These are phyloP conservation scores for Drosophila nigromelanica DNA, from an alignment of 1,140 invertebrate species.

Conservation along the genomic window DNA sequence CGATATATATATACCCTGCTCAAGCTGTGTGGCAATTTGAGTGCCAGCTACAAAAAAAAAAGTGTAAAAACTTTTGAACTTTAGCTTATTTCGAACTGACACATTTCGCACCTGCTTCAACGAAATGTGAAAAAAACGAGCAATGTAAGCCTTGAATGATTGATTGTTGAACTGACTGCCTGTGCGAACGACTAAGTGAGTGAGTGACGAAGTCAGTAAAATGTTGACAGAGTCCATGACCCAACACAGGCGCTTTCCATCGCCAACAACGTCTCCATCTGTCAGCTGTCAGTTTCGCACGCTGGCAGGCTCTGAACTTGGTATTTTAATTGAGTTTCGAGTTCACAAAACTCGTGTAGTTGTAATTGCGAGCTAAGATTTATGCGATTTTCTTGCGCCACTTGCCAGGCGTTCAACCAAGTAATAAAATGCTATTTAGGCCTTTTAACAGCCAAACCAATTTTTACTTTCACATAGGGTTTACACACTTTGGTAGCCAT, in stretches of 20 bases:
- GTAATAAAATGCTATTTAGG: background rate
- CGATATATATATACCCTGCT: background rate
- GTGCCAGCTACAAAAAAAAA: constrained; percentile 3
- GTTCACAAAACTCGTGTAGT: constrained; percentile 40
- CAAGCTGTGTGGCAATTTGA: constrained; percentile 2
- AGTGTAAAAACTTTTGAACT: constrained; percentile 25
- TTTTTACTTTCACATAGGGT: background rate
- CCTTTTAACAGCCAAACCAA: background rate
- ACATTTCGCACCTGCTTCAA: constrained; percentile 62
- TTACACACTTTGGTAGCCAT: background rate
- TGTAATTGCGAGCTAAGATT: constrained; percentile 40
- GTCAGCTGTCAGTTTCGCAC: constrained; percentile 71
- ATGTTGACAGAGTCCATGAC: constrained; percentile 47
- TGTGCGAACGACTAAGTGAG: constrained; percentile 11
- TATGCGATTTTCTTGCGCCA: constrained; percentile 46
- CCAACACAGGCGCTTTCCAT: constrained; percentile 34
- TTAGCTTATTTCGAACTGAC: constrained; percentile 50
- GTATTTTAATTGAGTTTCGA: constrained; percentile 70
- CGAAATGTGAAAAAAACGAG: constrained; percentile 24
- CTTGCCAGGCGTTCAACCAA: constrained; percentile 9
- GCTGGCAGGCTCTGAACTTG: constrained; percentile 73
- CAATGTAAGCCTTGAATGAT: constrained; percentile 47
- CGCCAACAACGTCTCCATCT: constrained; percentile 49
- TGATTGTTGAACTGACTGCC: constrained; percentile 49
- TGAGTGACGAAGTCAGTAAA: constrained; percentile 22